A percentile compares a stretch with the other conserved stretches of the same genome.
phyloP scores from a whole-genome alignment of 2,113 vertebrate genomes.

The Dipodomys spectabilis region DNA sequence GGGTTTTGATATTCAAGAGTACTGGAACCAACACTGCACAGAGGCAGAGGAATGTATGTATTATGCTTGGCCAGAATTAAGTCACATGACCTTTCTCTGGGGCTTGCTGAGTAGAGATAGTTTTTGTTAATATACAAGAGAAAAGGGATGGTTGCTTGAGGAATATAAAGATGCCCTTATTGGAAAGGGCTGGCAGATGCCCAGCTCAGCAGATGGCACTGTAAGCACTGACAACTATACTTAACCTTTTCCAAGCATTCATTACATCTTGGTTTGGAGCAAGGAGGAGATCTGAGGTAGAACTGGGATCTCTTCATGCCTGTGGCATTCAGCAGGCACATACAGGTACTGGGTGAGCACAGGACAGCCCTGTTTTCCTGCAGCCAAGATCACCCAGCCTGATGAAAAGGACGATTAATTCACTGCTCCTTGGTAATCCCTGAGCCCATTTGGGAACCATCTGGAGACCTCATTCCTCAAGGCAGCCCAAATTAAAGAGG shows the following conservation, averaged over 20 bases:
- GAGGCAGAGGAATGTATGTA: not conserved
- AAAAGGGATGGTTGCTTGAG: not conserved
- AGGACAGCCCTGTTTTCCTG: not conserved
- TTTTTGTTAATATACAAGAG: not conserved
- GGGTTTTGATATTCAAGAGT: not conserved
- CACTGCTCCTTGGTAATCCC: slow-evolving; percentile 10
- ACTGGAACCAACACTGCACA: not conserved
- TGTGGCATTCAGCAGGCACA: not conserved
- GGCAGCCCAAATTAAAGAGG: slow-evolving; percentile 64
- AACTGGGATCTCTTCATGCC: not conserved
- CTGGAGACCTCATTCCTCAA: slow-evolving; percentile 24
- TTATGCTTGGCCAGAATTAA: not conserved
- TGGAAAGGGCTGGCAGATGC: not conserved
- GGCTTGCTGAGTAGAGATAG: not conserved
- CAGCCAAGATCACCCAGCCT: not conserved
- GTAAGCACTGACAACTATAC: not conserved
- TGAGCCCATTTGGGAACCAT: slow-evolving; percentile 70
- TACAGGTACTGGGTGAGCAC: not conserved
- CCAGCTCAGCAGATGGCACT: not conserved
- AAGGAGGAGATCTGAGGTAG: not conserved
- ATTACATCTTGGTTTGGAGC: not conserved
- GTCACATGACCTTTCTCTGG: not conserved
- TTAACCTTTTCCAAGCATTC: not conserved
- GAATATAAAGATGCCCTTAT: not conserved
- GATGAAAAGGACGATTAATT: slow-evolving; percentile 57